phyloP scores from a whole-genome alignment of 2,888 invertebrate genomes.

The Oligia strigilis region DNA sequence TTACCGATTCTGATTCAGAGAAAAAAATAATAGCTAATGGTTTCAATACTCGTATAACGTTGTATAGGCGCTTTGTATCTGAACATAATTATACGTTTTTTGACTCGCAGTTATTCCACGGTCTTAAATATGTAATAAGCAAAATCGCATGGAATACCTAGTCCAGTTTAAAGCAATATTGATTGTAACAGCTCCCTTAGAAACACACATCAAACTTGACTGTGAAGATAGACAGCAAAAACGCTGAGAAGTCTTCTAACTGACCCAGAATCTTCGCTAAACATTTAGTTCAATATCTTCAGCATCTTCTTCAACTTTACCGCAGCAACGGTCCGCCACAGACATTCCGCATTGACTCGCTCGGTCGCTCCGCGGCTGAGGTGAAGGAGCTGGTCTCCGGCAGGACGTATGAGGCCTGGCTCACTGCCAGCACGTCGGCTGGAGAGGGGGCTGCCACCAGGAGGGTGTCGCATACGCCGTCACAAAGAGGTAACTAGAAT shows the following conservation, averaged over 20 bases:
- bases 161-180: background rate
- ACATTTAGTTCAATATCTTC: slow-evolving; percentile 2
- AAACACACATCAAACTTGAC: background rate
- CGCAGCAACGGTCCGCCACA: slow-evolving; percentile 81
- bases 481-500: slow-evolving; percentile 81
- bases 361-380: slow-evolving; percentile 74
- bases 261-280: slow-evolving; percentile 1
- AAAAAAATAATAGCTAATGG: background rate
- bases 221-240: background rate
- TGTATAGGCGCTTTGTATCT: background rate
- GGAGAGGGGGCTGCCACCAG: slow-evolving; percentile 89
- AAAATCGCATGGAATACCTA: background rate
- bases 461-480: slow-evolving; percentile 85
- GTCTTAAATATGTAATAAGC: too few relatives aligned
- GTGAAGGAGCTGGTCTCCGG: slow-evolving; percentile 80
- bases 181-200: background rate
- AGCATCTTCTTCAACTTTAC: slow-evolving; percentile 21
- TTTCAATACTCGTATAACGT: background rate
- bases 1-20: background rate
- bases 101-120: background rate
- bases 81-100: background rate
- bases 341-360: slow-evolving; percentile 76
- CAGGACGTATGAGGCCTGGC: slow-evolving; percentile 91
- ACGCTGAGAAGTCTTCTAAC: background rate
- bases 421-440: slow-evolving; percentile 91